Evolutionary conservation across 2,797 vertebrate species (phyloP), one percentile per base, ranked within the genome.

Genomic region (Buceros bicornis): DNA sequence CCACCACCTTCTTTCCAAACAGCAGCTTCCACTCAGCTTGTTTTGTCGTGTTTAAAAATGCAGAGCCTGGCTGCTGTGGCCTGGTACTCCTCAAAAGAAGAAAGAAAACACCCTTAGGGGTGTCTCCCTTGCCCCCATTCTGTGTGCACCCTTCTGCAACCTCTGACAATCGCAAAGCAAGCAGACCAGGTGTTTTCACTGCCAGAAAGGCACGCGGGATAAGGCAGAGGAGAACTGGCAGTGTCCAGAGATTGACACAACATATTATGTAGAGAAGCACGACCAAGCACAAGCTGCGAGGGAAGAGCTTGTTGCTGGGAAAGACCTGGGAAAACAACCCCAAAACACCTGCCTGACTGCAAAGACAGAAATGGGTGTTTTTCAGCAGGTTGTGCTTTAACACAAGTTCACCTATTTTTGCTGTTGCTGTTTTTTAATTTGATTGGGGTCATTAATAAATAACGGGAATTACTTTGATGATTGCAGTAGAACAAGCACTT

Each of bases 281-380:
- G 0, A 16, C 4, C 0, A 0, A 81, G 18, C 26, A 47, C 37
- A 69, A 72, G 26, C 17, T 50, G 12, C 29, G 42, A 69, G 45
- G 45, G 16, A 86, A 13, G 16, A 93, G 10, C 7, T 17, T 1
- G 2, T 26, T 16, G n/a, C 29, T n/a, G 33, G 43, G 40, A 89
- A 94, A 37, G 15, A 72, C 11, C 74, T 57, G 16, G 10, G 13
- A 50, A 37, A 19, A 20, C 15, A 25, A 3, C 0, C 1, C 8
- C 7, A 2, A 28, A 79, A 62, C 37, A 35, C 62, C 35, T 72
- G 7, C 21, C 18, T 80, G 64, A 22, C 25, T 42, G 22, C 25
- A 82, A 65, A 66, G 29, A 54, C 78, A 82, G 28, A 28, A 29
- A 0, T 4, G 9, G 24, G 60, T 15, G 2, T 62, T 57, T 82